phyloP scores from a whole-genome alignment of 2,888 invertebrate species.

The Netelia inedita region DNA sequence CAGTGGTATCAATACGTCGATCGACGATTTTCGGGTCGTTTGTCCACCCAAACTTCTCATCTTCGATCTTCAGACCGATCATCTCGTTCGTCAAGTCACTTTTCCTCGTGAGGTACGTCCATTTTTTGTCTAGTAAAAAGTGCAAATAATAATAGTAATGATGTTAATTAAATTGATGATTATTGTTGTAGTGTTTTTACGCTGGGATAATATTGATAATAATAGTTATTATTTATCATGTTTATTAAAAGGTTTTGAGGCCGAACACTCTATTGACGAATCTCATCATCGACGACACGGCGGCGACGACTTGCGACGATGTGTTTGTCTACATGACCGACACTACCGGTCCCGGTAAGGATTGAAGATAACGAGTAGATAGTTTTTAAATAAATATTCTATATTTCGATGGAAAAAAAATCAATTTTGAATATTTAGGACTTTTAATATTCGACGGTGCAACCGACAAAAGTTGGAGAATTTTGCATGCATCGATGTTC shows the following conservation, averaged over 20 bases:
- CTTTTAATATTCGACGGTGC: slow-evolving; percentile 89
- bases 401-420: not conserved
- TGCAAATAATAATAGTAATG: not conserved
- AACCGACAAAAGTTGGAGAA: slow-evolving; percentile 92
- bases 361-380: not conserved
- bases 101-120: slow-evolving; percentile 88
- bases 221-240: slow-evolving; percentile 23
- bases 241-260: slow-evolving; percentile 87
- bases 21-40: slow-evolving; percentile 89
- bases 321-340: slow-evolving; percentile 93
- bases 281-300: slow-evolving; percentile 91
- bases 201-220: not conserved
- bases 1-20: slow-evolving; percentile 90
- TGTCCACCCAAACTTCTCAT: slow-evolving; percentile 94
- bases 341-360: slow-evolving; percentile 91
- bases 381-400: not conserved
- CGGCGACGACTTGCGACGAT: slow-evolving; percentile 90
- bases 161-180: slow-evolving; percentile 11
- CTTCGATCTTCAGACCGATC: slow-evolving; percentile 91
- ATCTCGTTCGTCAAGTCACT: slow-evolving; percentile 89
- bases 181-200: not conserved
- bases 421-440: slow-evolving; percentile 79
- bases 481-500: slow-evolving; percentile 93
- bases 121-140: not conserved
- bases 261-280: slow-evolving; percentile 92